Evolutionary conservation across 2,113 vertebrate genomes (phyloP).

Genomic region (Cyrtonyx montezumae): DNA sequence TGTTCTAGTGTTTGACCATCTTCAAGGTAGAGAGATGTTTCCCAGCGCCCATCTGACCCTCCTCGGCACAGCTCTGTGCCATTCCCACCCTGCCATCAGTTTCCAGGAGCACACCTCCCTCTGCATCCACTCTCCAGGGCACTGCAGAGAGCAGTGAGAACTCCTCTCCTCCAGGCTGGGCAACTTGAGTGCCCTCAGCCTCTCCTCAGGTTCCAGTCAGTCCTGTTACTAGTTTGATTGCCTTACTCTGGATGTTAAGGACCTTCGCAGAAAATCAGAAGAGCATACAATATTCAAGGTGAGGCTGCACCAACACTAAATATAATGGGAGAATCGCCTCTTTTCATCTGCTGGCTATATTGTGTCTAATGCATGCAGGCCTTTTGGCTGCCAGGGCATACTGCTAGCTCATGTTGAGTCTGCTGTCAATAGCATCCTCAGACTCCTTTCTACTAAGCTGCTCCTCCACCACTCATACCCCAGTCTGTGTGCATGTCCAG

Average conservation of each 20-base stretch:
- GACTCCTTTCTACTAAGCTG: neutral
- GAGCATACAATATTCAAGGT: neutral
- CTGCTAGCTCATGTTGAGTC: neutral
- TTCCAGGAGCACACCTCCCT: neutral
- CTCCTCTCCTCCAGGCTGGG: neutral
- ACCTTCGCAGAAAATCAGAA: neutral
- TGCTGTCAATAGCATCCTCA: neutral
- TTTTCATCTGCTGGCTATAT: neutral
- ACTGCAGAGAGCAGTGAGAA: neutral
- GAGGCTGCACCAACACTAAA: neutral
- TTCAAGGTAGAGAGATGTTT: neutral
- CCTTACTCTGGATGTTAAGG: neutral
- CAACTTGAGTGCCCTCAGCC: neutral
- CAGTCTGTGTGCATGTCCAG: neutral
- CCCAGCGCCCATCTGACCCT: neutral
- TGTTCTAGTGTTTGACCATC: neutral
- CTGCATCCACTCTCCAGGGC: neutral
- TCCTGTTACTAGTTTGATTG: neutral
- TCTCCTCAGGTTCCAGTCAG: neutral
- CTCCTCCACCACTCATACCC: neutral
- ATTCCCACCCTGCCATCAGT: neutral
- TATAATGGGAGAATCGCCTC: neutral
- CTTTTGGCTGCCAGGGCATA: neutral
- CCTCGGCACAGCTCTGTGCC: neutral
- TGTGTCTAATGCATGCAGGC: neutral